Evolutionary conservation across 2,113 vertebrate species (phyloP).

Genomic region (Corythoichthys intestinalis): DNA sequence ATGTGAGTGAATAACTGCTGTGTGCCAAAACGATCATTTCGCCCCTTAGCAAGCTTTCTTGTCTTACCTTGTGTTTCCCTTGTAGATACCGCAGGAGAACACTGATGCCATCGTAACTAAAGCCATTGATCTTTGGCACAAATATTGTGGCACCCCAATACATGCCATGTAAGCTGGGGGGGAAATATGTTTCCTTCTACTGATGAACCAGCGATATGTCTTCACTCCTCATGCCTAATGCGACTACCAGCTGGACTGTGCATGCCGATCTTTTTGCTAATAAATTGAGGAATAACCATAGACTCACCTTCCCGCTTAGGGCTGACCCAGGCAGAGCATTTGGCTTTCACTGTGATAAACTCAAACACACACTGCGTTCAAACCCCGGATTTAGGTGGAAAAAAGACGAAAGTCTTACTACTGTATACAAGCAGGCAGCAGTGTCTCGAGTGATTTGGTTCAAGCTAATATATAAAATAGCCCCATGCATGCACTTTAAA

Average conservation of each 20-base stretch:
- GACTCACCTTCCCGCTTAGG: too few relatives aligned
- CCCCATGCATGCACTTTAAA: too few relatives aligned
- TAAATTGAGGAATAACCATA: neutral
- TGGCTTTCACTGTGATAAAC: too few relatives aligned
- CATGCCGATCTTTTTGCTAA: slow-evolving; percentile 3
- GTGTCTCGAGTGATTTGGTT: too few relatives aligned
- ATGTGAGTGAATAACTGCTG: slow-evolving; percentile 73
- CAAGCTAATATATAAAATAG: too few relatives aligned
- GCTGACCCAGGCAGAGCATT: too few relatives aligned
- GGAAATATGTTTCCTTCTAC: neutral
- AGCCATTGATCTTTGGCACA: slow-evolving; percentile 95
- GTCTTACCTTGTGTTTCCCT: neutral
- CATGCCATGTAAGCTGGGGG: slow-evolving; percentile 75
- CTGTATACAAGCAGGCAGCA: too few relatives aligned
- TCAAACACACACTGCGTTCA: too few relatives aligned
- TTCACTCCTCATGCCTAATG: neutral
- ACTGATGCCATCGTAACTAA: slow-evolving; percentile 94
- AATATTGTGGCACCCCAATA: slow-evolving; percentile 85
- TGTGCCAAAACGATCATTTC: neutral
- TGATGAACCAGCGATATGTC: slow-evolving; percentile 12
- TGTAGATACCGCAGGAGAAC: slow-evolving; percentile 93
- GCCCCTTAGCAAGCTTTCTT: neutral
- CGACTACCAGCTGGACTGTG: neutral
- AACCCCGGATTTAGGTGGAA: too few relatives aligned
- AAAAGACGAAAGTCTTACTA: too few relatives aligned